Evolutionary conservation across 2,888 invertebrate species (phyloP).

Genomic region (Pammene fasciana): DNA sequence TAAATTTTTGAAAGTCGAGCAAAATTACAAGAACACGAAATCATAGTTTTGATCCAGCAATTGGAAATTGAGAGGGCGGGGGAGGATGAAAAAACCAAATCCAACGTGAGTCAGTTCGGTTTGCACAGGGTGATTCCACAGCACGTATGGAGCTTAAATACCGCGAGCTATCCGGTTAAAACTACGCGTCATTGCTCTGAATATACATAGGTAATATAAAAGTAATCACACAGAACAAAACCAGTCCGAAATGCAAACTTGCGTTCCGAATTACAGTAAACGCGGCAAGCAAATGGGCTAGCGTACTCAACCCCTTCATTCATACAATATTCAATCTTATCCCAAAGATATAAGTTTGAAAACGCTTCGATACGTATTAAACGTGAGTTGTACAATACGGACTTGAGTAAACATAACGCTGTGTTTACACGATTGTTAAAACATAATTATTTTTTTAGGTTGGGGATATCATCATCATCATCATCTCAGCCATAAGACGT

Average conservation of each 20-base stretch:
- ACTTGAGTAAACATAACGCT: slow-evolving; percentile 4
- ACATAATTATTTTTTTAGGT: not conserved
- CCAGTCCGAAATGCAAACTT: slow-evolving; percentile 27
- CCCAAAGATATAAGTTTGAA: not conserved
- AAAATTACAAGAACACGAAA: too few relatives aligned
- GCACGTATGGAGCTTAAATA: too few relatives aligned
- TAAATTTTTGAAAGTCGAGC: too few relatives aligned
- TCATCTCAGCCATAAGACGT: too few relatives aligned
- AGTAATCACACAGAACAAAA: slow-evolving; percentile 3
- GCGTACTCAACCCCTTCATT: slow-evolving; percentile 6
- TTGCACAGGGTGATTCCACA: too few relatives aligned
- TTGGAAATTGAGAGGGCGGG: too few relatives aligned
- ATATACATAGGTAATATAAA: not conserved
- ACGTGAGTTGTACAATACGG: not conserved
- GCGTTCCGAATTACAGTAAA: slow-evolving; percentile 23
- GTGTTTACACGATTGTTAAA: slow-evolving; percentile 11
- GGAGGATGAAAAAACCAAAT: too few relatives aligned
- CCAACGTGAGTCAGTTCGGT: too few relatives aligned
- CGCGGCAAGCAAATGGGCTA: slow-evolving; percentile 23
- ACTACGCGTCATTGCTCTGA: too few relatives aligned
- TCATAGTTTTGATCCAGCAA: too few relatives aligned
- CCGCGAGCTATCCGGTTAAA: too few relatives aligned
- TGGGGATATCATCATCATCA: not conserved
- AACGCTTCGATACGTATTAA: not conserved
- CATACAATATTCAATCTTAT: slow-evolving; percentile 4